Percentiles rank a stretch among this genome's conserved stretches.
phyloP scores from a whole-genome alignment of 2,113 vertebrate species.

The Dicerorhinus sumatrensis region DNA sequence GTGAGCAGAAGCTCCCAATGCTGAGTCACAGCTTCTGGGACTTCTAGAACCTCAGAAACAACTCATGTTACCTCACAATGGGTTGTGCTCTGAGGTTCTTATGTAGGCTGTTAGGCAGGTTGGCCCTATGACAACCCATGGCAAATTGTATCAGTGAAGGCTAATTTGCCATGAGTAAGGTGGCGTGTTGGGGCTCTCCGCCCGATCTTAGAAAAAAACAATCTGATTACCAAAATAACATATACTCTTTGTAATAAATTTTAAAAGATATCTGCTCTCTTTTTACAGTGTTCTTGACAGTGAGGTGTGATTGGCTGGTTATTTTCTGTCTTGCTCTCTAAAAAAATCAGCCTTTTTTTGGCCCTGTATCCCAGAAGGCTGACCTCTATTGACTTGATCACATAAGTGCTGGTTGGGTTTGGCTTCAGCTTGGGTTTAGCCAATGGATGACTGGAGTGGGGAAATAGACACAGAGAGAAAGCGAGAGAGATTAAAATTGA shows the following conservation, averaged over 20 bases:
- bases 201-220: neutral
- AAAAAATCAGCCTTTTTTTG: neutral
- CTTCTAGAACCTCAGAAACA: constrained; percentile 72
- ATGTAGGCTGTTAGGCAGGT: neutral
- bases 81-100: neutral
- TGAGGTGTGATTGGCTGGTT: neutral
- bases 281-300: neutral
- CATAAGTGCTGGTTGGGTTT: neutral
- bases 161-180: neutral
- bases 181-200: neutral
- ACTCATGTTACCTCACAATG: constrained; percentile 66
- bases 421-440: neutral
- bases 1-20: neutral
- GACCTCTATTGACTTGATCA: neutral
- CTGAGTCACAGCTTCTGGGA: neutral
- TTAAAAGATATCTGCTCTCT: neutral
- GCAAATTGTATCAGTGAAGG: neutral
- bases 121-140: neutral
- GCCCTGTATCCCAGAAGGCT: neutral
- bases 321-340: neutral
- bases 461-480: too few species aligned
- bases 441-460: neutral
- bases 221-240: neutral
- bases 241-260: constrained; percentile 35
- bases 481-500: neutral